phyloP scores from a whole-genome alignment of 2,888 invertebrate species.

The Agriopis marginaria region DNA sequence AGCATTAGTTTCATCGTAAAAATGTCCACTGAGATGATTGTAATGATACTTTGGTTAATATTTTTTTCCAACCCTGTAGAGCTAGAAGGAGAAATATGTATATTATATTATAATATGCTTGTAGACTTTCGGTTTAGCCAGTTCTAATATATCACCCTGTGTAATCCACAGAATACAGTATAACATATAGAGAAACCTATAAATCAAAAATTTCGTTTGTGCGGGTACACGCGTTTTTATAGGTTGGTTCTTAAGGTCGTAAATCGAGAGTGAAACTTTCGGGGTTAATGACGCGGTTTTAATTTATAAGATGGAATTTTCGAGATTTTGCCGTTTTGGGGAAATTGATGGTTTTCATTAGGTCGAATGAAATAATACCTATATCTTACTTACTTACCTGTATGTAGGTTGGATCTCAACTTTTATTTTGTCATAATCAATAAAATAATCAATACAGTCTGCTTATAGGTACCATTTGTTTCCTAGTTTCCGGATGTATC shows the following conservation, averaged over 20 bases:
- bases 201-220: slow-evolving; percentile 81
- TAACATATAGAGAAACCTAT: slow-evolving; percentile 49
- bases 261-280: slow-evolving; percentile 68
- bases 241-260: slow-evolving; percentile 63
- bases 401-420: background rate
- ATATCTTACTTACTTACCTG: background rate
- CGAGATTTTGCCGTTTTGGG: slow-evolving; percentile 33
- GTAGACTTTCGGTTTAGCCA: background rate
- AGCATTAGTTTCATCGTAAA: too few species aligned
- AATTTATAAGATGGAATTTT: slow-evolving; percentile 54
- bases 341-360: slow-evolving; percentile 31
- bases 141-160: slow-evolving; percentile 20
- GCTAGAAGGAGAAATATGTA: too few species aligned
- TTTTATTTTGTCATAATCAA: background rate
- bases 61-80: too few species aligned
- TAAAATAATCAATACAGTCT: too few species aligned
- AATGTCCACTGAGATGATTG: too few species aligned
- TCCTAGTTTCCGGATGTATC: too few species aligned
- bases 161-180: slow-evolving; percentile 13
- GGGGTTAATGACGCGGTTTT: slow-evolving; percentile 60
- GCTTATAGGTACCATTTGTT: too few species aligned
- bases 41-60: too few species aligned
- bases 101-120: background rate
- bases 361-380: slow-evolving; percentile 3
- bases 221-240: slow-evolving; percentile 69